These are phyloP conservation scores for Astropecten irregularis DNA, from an alignment of 53 echinoderm and acorn worm species.

Conservation along the genomic window DNA sequence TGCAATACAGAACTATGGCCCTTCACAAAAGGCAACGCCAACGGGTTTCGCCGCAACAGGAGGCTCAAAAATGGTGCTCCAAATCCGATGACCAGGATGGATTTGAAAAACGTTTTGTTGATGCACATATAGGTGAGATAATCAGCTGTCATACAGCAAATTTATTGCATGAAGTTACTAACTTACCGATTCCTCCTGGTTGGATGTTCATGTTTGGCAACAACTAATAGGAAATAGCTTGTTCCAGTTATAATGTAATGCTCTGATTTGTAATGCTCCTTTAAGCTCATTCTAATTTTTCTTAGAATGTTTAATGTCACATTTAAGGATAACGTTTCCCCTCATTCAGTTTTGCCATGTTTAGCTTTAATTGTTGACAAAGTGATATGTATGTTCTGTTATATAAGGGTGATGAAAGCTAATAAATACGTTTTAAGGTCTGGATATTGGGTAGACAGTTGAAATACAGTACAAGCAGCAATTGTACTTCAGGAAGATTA, in stretches of 20 bases:
- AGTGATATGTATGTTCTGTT: not conserved
- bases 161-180: no score
- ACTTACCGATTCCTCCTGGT: not conserved
- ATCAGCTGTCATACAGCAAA: no score
- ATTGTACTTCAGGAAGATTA: not conserved
- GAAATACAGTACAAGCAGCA: not conserved
- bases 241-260: not conserved
- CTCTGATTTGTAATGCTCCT: no score
- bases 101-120: no score
- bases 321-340: not conserved
- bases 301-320: not conserved
- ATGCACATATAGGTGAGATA: not conserved
- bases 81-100: no score
- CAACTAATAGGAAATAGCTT: no score
- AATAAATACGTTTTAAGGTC: not conserved
- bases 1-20: no score
- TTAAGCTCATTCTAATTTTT: not conserved
- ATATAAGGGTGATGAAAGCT: not conserved
- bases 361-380: not conserved
- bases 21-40: no score
- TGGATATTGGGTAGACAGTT: not conserved
- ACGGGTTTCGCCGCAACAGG: no score
- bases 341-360: not conserved
- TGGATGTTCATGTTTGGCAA: no score
- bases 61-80: no score